Conservation (phyloP, 2,113 vertebrate genomes). For the Bos taurus region DNA sequence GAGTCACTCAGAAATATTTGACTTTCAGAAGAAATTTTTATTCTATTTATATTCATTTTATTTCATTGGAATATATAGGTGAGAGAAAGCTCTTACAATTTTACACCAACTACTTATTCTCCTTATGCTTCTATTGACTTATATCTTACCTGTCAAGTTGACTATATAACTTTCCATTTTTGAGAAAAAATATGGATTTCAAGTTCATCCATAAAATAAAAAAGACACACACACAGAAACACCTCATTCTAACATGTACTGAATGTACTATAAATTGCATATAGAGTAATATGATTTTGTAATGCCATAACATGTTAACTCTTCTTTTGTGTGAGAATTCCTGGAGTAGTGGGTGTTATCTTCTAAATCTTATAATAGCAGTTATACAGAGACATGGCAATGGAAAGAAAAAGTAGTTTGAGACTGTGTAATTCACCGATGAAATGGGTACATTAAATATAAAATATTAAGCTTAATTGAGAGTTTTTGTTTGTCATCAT, state of each 20-base stretch:
- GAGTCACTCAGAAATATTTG: not conserved
- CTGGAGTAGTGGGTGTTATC: not conserved
- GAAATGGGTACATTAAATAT: not conserved
- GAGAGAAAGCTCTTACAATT: not conserved
- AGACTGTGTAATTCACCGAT: not conserved
- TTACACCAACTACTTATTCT: not conserved
- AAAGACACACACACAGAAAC: not conserved
- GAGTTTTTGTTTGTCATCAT: constrained; percentile 1
- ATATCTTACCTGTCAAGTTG: not conserved
- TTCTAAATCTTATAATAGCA: not conserved
- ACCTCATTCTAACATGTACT: not conserved
- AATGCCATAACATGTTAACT: not conserved
- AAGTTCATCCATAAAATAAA: not conserved
- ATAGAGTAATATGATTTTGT: not conserved
- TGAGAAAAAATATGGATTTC: not conserved
- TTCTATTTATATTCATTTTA: not conserved
- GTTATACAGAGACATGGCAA: not conserved
- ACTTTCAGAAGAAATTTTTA: not conserved
- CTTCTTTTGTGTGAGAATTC: not conserved
- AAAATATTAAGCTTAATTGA: constrained; percentile 1
- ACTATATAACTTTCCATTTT: not conserved
- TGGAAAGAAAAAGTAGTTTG: not conserved
- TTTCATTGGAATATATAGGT: not conserved
- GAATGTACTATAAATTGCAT: not conserved
- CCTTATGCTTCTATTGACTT: not conserved